These are phyloP conservation scores for Holacanthus passer DNA, from an alignment of 2,113 vertebrate species.

Conservation along the genomic window DNA sequence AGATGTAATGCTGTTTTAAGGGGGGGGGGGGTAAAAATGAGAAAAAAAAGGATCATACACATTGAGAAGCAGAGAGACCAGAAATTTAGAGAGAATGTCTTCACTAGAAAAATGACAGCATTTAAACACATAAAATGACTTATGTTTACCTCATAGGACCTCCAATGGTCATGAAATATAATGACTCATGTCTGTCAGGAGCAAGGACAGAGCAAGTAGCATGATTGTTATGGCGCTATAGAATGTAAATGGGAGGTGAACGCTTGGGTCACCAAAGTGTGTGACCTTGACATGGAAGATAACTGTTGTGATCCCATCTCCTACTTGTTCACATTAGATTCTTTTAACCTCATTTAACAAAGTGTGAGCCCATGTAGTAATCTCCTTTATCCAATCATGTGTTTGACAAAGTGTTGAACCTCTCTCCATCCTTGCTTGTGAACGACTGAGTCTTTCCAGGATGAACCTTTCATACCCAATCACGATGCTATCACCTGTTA, in stretches of 20 bases:
- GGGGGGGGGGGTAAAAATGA: not conserved
- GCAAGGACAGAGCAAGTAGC: not conserved
- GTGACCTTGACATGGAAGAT: too few species aligned
- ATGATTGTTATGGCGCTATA: not conserved
- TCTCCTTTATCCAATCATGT: too few species aligned
- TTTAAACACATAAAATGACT: not conserved
- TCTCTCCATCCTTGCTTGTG: too few species aligned
- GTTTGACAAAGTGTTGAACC: too few species aligned
- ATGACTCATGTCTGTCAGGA: not conserved
- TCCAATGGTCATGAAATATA: not conserved
- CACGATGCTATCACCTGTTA: too few species aligned
- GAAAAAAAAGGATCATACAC: not conserved
- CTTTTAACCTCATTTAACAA: too few species aligned
- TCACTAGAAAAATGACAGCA: not conserved
- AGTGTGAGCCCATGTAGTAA: too few species aligned
- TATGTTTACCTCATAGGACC: not conserved
- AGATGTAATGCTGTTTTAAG: not conserved
- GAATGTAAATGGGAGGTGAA: not conserved
- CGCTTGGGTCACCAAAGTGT: too few species aligned
- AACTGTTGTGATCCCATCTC: slow-evolving; percentile 1
- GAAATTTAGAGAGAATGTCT: not conserved
- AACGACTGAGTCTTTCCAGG: too few species aligned
- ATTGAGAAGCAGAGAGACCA: not conserved
- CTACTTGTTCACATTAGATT: not conserved
- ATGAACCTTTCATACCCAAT: too few species aligned